These are phyloP conservation scores for Hipposideros armiger DNA, from an alignment of 2,113 vertebrate genomes.

Conservation along the genomic window DNA sequence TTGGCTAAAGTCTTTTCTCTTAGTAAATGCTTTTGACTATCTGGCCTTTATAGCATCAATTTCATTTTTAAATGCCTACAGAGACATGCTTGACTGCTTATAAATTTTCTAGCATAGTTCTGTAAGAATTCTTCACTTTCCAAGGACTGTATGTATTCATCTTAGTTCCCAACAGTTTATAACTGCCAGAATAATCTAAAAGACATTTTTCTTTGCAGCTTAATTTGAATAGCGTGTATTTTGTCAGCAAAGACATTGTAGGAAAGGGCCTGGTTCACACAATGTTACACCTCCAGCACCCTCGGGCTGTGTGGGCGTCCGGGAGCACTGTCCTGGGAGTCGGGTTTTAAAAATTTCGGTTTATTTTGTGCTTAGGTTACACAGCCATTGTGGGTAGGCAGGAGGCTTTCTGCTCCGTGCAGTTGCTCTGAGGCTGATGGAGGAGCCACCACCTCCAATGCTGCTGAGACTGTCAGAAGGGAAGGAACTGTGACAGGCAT, in stretches of 20 bases:
- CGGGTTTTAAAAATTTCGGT: not conserved
- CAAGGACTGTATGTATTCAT: constrained; percentile 66
- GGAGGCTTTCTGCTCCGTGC: not conserved
- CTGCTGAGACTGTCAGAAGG: not conserved
- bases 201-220: constrained; percentile 73
- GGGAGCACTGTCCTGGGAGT: fast-evolving
- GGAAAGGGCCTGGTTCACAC: not conserved
- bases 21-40: constrained; percentile 74
- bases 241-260: constrained; percentile 30
- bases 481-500: no score
- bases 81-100: constrained; percentile 79
- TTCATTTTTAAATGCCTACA: constrained; percentile 80
- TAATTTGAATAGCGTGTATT: constrained; percentile 12
- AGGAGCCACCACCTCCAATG: not conserved
- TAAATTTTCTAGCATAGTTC: constrained; percentile 76
- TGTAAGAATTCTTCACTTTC: constrained; percentile 74
- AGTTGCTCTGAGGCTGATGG: not conserved
- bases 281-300: not conserved
- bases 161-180: constrained; percentile 70
- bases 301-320: not conserved
- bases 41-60: constrained; percentile 76
- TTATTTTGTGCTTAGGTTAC: not conserved
- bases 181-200: constrained; percentile 83
- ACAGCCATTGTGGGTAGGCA: not conserved
- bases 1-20: constrained; percentile 75